Percentiles rank a stretch among this genome's conserved stretches.
These are phyloP conservation scores for Alethe diademata DNA, from an alignment of 2,113 vertebrate genomes.

Conservation along the genomic window DNA sequence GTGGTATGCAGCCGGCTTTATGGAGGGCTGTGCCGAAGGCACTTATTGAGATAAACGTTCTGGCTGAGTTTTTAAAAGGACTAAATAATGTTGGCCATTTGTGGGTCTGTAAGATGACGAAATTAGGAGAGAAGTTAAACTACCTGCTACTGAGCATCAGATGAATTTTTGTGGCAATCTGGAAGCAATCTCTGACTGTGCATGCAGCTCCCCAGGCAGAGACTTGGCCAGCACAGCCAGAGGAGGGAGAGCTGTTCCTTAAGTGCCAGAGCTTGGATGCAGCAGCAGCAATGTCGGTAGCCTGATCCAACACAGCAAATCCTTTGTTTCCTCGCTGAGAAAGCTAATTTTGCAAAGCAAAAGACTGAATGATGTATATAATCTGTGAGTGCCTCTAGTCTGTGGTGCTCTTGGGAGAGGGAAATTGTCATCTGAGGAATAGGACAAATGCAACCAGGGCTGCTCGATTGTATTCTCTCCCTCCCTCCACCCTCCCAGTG, in stretches of 20 bases:
- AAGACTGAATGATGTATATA: neutral
- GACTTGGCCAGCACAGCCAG: neutral
- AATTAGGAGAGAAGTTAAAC: slow-evolving; percentile 18
- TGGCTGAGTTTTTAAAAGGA: slow-evolving; percentile 24
- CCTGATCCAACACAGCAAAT: slow-evolving; percentile 38
- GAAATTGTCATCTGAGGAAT: slow-evolving; percentile 17
- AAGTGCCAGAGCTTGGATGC: neutral
- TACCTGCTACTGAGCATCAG: neutral
- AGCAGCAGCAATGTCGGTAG: neutral
- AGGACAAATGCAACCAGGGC: neutral
- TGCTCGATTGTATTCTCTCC: neutral
- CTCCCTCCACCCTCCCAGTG: slow-evolving; percentile 22
- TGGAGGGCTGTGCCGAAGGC: neutral
- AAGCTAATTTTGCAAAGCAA: slow-evolving; percentile 34
- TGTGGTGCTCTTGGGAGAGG: slow-evolving; percentile 30
- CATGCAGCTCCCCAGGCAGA: neutral
- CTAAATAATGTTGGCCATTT: slow-evolving; percentile 17
- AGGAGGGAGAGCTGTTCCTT: neutral
- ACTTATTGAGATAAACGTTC: slow-evolving; percentile 34
- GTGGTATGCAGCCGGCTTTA: neutral
- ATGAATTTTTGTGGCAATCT: neutral
- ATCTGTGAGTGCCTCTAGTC: slow-evolving; percentile 7
- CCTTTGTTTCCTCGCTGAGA: slow-evolving; percentile 54
- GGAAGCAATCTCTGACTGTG: neutral
- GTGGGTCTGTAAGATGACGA: neutral